These are phyloP conservation scores for Marisa cornuarietis DNA, from an alignment of 1,140 invertebrate species.

Conservation along the genomic window DNA sequence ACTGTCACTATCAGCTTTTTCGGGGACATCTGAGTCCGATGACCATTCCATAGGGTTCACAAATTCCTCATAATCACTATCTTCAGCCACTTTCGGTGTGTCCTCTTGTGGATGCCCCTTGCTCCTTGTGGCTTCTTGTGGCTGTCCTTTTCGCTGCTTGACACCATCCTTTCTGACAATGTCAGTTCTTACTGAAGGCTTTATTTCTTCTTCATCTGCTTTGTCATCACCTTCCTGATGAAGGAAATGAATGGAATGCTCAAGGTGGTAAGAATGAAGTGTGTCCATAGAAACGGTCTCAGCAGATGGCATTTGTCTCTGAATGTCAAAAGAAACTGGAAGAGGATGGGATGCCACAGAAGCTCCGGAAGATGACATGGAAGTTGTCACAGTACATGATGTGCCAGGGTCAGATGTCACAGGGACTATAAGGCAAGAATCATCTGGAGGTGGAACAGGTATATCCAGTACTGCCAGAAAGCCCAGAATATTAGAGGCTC, in stretches of 20 bases:
- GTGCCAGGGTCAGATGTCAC: background rate
- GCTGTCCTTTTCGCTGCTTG: background rate
- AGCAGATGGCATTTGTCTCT: too few species aligned
- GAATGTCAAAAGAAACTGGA: too few species aligned
- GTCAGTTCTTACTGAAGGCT: too few species aligned
- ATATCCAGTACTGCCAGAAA: constrained; percentile 16
- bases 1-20: background rate
- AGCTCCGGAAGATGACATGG: too few species aligned
- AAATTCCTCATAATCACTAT: background rate
- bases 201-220: too few species aligned
- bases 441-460: constrained; percentile 15
- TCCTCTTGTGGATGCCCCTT: background rate
- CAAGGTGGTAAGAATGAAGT: too few species aligned
- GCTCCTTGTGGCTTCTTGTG: background rate
- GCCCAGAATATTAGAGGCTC: constrained; percentile 11
- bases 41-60: constrained; percentile 13
- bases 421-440: constrained; percentile 7
- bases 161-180: background rate
- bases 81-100: background rate
- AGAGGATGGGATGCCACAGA: too few species aligned
- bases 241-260: too few species aligned
- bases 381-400: background rate
- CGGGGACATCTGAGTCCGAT: background rate
- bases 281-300: too few species aligned
- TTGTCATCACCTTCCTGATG: too few species aligned